Percentiles rank a stretch among this genome's conserved stretches.
Conservation (phyloP, 1,140 invertebrate genomes). For the Drosophila takahashii region DNA sequence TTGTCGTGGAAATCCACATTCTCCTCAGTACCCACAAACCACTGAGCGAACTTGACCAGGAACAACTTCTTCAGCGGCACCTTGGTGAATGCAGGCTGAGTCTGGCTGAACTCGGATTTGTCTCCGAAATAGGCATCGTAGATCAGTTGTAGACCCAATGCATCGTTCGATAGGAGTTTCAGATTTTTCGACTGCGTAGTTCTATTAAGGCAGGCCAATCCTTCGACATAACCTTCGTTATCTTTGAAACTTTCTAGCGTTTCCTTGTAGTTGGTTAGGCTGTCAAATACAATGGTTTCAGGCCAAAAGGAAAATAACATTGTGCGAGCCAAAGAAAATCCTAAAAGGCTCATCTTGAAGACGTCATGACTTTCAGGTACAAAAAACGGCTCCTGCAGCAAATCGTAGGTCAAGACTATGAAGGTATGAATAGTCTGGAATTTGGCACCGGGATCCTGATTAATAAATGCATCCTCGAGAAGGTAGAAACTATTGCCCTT, state of each 20-base stretch:
- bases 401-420: neutral
- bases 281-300: neutral
- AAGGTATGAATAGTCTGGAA: neutral
- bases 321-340: neutral
- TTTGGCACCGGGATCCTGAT: neutral
- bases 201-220: neutral
- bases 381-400: slow-evolving; percentile 8
- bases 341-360: slow-evolving; percentile 6
- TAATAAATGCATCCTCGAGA: neutral
- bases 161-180: too few species aligned
- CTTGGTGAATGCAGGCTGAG: neutral
- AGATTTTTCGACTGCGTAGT: too few species aligned
- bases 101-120: neutral
- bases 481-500: neutral
- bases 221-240: neutral
- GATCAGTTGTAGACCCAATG: too few species aligned
- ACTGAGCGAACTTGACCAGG: slow-evolving; percentile 1
- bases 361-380: neutral
- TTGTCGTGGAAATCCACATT: rapidly evolving
- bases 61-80: neutral
- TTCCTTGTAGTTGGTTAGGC: neutral
- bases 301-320: neutral
- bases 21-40: neutral
- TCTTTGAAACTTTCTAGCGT: neutral
- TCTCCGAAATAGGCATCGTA: slow-evolving; percentile 1